phyloP scores from a whole-genome alignment of 2,888 invertebrate genomes.

The Steromphala cineraria region DNA sequence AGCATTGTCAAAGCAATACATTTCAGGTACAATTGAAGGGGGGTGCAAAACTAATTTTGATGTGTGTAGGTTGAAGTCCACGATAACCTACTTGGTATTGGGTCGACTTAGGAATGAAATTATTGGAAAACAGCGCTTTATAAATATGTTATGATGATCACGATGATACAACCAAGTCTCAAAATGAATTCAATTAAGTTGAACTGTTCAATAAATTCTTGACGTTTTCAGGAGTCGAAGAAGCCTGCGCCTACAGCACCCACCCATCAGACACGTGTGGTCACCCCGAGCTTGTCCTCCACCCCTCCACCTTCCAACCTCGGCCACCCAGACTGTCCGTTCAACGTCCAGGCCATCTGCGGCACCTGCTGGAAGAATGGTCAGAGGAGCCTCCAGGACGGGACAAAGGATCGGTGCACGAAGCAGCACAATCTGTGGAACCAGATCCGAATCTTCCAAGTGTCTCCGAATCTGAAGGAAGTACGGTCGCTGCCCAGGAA shows the following conservation, averaged over 20 bases:
- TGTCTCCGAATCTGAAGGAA: slow-evolving; percentile 58
- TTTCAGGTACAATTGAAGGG: too few relatives aligned
- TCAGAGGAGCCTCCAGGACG: slow-evolving; percentile 52
- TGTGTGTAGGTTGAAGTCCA: too few relatives aligned
- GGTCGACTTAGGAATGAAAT: too few relatives aligned
- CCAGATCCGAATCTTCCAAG: slow-evolving; percentile 54
- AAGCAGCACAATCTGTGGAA: slow-evolving; percentile 59
- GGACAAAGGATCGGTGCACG: slow-evolving; percentile 56
- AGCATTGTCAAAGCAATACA: too few relatives aligned
- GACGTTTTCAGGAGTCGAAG: neutral
- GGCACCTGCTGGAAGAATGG: slow-evolving; percentile 67
- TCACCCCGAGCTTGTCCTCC: neutral
- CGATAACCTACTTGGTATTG: too few relatives aligned
- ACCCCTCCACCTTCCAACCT: neutral
- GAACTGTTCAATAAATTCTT: neutral
- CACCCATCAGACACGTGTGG: slow-evolving; percentile 16
- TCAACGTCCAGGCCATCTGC: slow-evolving; percentile 59
- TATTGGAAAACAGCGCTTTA: too few relatives aligned
- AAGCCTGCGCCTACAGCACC: neutral
- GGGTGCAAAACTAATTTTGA: too few relatives aligned
- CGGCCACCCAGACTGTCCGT: slow-evolving; percentile 43
- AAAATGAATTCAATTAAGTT: too few relatives aligned
- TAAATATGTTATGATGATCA: too few relatives aligned
- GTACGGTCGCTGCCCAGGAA: slow-evolving; percentile 59
- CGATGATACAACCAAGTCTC: too few relatives aligned